Base-by-base conservation (phyloP, 1,140 invertebrate genomes). In the Popillia japonica region DNA sequence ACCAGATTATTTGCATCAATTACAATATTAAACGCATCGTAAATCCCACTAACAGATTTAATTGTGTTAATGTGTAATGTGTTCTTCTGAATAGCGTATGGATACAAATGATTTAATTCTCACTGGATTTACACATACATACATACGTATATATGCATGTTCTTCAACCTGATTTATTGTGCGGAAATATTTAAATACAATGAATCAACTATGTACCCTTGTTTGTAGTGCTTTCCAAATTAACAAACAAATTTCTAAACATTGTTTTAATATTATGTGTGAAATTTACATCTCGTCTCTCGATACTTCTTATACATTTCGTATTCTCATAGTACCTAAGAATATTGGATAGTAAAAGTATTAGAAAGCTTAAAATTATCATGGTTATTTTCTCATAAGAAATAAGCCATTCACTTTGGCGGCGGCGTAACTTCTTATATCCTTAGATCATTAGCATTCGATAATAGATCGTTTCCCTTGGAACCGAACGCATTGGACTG, bases 291-390 rank as follows among this genome's bases (percentile, higher is more conserved):
- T 34, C 27, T 34, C 27, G 27, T 34, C 27, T 34, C 17, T 17
- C 14, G 48, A 55, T 55, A 17, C 2, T 55, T n/a, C 17, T 55
- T 55, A n/a, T 20, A n/a, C n/a, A n/a, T 55, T 55, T 55, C 17
- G 48, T n/a, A 55, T 55, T 55, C 48, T 55, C 48, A 55, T 17
- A n/a, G 17, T 55, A 17, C 14, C 14, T 1, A 55, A 55, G 48
- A 27, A 20, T 68, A 68, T 17, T 3, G 22, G 61, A 68, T 34
- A 68, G 61, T 68, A 68, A 68, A 27, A 68, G 61, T 68, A 68
- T 68, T 68, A 68, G 61, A 68, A 68, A 68, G 61, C 61, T 68
- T 68, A 68, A 34, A 34, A 68, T 68, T 27, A 34, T 22, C 3
- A 68, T 27, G 22, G 9, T 9, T 68, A 68, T 68, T 68, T 22